phyloP scores from a whole-genome alignment of 2,888 invertebrate genomes.

The Candidula unifasciata region DNA sequence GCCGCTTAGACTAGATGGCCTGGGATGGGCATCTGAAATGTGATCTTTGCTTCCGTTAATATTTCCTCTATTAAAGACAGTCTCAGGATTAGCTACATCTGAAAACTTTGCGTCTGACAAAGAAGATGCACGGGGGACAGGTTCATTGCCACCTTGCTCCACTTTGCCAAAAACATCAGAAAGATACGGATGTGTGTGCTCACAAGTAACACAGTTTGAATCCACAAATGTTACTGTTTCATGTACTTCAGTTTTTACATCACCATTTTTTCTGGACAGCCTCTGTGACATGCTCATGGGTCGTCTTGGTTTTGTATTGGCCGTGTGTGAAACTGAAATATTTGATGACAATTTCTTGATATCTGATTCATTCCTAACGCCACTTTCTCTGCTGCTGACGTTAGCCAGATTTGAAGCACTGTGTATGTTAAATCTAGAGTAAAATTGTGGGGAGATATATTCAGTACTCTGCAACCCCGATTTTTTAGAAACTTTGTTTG shows the following conservation, averaged over 20 bases:
- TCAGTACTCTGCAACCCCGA: neutral
- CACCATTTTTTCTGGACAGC: neutral
- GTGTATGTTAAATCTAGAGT: no score
- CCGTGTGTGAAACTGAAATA: no score
- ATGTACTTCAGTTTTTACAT: no score
- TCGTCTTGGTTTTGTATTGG: neutral
- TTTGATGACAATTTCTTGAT: no score
- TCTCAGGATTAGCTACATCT: neutral
- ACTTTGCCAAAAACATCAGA: neutral
- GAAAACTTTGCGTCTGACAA: neutral
- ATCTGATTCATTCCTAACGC: no score
- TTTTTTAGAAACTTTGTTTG: neutral
- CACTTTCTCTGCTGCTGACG: no score
- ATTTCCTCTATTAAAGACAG: neutral
- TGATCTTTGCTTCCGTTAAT: neutral
- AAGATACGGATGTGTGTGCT: neutral
- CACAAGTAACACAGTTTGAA: neutral
- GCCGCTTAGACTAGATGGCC: neutral
- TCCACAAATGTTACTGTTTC: neutral
- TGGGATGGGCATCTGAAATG: neutral
- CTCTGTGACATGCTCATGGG: neutral
- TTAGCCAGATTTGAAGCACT: no score
- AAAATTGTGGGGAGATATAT: neutral
- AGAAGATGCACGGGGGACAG: neutral
- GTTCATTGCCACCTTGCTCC: neutral